phyloP scores from a whole-genome alignment of 2,113 vertebrate genomes.

The Esox niger region DNA sequence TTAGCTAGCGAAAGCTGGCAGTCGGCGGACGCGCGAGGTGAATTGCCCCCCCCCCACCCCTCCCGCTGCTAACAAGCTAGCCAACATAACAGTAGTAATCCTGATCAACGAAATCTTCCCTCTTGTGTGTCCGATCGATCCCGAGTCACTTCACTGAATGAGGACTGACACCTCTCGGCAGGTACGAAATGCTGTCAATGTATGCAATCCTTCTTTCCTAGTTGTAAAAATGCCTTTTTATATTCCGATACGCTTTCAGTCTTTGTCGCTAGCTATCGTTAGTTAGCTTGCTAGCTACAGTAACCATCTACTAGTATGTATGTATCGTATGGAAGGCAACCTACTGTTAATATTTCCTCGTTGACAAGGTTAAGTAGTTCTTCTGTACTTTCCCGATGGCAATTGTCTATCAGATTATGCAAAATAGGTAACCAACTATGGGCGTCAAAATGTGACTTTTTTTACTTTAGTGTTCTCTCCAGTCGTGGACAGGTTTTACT shows the following conservation, averaged over 20 bases:
- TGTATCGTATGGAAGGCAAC: too few species aligned
- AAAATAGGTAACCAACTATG: too few species aligned
- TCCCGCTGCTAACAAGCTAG: slow-evolving; percentile 59
- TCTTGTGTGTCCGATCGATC: slow-evolving; percentile 5
- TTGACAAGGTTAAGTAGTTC: too few species aligned
- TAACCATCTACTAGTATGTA: not conserved
- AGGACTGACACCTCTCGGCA: slow-evolving; percentile 48
- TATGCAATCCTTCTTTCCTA: not conserved
- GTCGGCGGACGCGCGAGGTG: slow-evolving; percentile 40
- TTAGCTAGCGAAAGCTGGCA: not conserved
- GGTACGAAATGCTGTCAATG: slow-evolving; percentile 55
- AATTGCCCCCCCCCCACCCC: slow-evolving; percentile 37
- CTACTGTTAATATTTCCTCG: not conserved
- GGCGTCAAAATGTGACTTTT: too few species aligned
- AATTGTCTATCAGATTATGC: too few species aligned
- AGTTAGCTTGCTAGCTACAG: slow-evolving; percentile 44
- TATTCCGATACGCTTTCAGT: too few species aligned
- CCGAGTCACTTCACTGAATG: slow-evolving; percentile 54
- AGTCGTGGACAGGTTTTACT: too few species aligned
- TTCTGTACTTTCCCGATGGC: too few species aligned
- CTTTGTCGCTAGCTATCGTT: slow-evolving; percentile 48
- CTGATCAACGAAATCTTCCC: slow-evolving; percentile 38
- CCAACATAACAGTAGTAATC: slow-evolving; percentile 50
- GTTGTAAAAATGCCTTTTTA: too few species aligned
- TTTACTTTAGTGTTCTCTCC: too few species aligned